phyloP scores from a whole-genome alignment of 2,113 vertebrate species.

The Emydura subglobosa region DNA sequence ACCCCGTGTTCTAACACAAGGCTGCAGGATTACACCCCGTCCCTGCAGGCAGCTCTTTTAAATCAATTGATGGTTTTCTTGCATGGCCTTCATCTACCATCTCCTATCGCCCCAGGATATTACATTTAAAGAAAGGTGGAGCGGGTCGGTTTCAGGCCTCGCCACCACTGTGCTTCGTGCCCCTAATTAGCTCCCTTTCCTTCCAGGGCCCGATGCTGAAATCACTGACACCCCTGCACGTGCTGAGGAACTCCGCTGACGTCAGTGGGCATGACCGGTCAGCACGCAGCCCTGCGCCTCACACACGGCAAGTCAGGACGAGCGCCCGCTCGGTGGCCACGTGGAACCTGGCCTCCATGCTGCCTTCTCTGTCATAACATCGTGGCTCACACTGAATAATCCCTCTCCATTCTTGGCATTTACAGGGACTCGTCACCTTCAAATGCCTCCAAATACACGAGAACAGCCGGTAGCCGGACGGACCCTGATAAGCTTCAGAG shows the following conservation, averaged over 20 bases:
- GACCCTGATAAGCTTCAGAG: background rate
- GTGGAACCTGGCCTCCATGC: background rate
- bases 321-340: background rate
- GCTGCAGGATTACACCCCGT: background rate
- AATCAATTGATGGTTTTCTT: background rate
- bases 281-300: background rate
- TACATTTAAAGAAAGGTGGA: background rate
- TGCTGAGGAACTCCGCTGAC: background rate
- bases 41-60: background rate
- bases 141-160: background rate
- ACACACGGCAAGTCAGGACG: background rate
- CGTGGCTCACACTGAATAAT: background rate
- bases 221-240: background rate
- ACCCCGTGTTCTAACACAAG: background rate
- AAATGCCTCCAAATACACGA: background rate
- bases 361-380: background rate
- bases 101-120: background rate
- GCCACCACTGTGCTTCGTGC: background rate
- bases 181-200: background rate
- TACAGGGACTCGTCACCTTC: background rate
- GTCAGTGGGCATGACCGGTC: background rate
- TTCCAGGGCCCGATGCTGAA: background rate
- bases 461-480: background rate
- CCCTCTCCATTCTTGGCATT: background rate
- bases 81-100: background rate